Percentiles rank a stretch among this genome's conserved stretches.
These are phyloP conservation scores for Iselma pallidipennis DNA, from an alignment of 2,888 invertebrate species.

Conservation along the genomic window DNA sequence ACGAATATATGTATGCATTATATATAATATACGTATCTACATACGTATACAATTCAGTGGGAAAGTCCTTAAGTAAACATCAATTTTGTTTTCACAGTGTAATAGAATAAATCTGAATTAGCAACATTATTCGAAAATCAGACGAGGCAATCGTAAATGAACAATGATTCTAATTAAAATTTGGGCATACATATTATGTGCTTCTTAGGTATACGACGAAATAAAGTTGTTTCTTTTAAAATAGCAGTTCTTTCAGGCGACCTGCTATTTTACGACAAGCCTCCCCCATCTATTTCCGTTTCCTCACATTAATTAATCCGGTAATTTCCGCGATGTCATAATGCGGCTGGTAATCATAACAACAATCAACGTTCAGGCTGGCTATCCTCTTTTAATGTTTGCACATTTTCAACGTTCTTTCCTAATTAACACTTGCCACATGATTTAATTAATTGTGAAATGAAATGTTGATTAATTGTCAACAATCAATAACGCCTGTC, in stretches of 20 bases:
- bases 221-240: neutral
- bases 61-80: conserved; percentile 1
- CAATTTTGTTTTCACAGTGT: conserved; percentile 17
- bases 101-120: no score
- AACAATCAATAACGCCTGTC: conserved; percentile 5
- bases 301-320: conserved; percentile 39
- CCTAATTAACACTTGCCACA: conserved; percentile 21
- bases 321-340: conserved; percentile 43
- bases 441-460: conserved; percentile 5
- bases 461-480: neutral
- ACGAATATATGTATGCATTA: conserved; percentile 26
- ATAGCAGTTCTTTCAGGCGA: neutral
- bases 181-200: no score
- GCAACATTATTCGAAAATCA: no score
- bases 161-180: no score
- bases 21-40: conserved; percentile 9
- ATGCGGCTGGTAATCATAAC: conserved; percentile 36
- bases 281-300: conserved; percentile 38
- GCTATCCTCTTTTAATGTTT: conserved; percentile 22
- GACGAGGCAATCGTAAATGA: no score
- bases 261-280: conserved; percentile 19
- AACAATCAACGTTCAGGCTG: conserved; percentile 25
- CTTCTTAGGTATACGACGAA: no score
- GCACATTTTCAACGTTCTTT: conserved; percentile 24
- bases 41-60: conserved; percentile 9